Evolutionary conservation across 2,888 invertebrate species (phyloP).

Genomic region (Hanleya hanleyi): DNA sequence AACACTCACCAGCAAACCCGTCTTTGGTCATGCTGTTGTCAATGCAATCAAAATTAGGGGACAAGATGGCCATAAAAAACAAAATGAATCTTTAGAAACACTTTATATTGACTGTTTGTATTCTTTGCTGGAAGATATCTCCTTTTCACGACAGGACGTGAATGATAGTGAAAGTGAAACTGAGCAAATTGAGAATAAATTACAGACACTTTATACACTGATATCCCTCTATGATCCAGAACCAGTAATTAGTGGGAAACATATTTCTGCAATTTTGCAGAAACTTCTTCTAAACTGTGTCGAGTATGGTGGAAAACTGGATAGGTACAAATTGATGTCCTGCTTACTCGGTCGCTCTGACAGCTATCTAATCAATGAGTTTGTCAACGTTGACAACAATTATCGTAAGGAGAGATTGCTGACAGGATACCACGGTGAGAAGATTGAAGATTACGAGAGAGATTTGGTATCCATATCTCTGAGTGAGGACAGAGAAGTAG

Average conservation of each 20-base stretch:
- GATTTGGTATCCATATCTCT: slow-evolving; percentile 45
- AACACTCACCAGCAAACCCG: slow-evolving; percentile 44
- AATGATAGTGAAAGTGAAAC: neutral
- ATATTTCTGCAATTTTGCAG: slow-evolving; percentile 49
- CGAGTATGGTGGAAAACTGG: slow-evolving; percentile 30
- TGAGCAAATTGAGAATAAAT: neutral
- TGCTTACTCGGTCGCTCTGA: slow-evolving; percentile 49
- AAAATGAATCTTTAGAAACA: slow-evolving; percentile 50
- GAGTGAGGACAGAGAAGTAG: slow-evolving; percentile 39
- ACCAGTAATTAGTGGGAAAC: slow-evolving; percentile 49
- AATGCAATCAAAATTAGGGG: slow-evolving; percentile 33
- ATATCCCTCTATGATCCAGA: slow-evolving; percentile 54
- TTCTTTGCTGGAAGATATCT: slow-evolving; percentile 40
- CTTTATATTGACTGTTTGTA: slow-evolving; percentile 52
- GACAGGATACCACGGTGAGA: neutral
- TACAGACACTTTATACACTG: slow-evolving; percentile 43
- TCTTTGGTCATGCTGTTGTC: slow-evolving; percentile 48
- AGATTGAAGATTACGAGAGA: slow-evolving; percentile 42
- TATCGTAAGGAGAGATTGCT: neutral
- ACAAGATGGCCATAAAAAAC: slow-evolving; percentile 14
- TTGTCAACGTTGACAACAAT: slow-evolving; percentile 47
- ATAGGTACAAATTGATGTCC: slow-evolving; percentile 48
- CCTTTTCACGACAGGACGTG: neutral
- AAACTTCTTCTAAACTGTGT: slow-evolving; percentile 47
- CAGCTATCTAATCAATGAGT: slow-evolving; percentile 54